Evolutionary conservation across 2,797 vertebrate species (phyloP).

Genomic region (Euphonia xanthogaster): DNA sequence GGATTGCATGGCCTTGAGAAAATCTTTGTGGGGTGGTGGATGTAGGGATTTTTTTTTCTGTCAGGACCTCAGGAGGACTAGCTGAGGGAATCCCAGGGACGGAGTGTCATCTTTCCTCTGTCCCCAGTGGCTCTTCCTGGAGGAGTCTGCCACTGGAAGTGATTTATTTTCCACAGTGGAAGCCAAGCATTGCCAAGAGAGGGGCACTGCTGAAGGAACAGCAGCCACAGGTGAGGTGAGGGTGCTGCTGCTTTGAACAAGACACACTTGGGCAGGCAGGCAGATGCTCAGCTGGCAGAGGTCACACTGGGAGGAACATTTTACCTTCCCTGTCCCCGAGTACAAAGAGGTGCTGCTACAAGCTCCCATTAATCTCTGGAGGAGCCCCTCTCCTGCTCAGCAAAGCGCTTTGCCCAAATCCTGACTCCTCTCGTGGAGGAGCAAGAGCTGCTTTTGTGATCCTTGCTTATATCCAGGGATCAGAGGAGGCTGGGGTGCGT

Average conservation of each 20-base stretch:
- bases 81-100: background rate
- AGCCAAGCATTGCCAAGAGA: background rate
- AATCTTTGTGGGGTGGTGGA: fast-evolving
- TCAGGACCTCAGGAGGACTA: background rate
- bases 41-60: background rate
- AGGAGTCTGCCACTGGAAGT: background rate
- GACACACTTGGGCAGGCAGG: background rate
- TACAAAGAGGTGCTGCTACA: background rate
- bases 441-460: background rate
- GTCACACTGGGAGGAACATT: background rate
- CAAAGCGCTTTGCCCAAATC: background rate
- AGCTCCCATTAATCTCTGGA: background rate
- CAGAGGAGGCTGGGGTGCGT: background rate
- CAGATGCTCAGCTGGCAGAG: background rate
- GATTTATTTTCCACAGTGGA: background rate
- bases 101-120: fast-evolving
- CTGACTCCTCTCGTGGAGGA: background rate
- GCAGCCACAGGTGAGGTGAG: background rate
- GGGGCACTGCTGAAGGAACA: background rate
- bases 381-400: background rate
- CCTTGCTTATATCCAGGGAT: background rate
- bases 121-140: background rate
- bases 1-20: background rate
- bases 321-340: background rate
- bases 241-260: background rate